phyloP scores from a whole-genome alignment of 1,140 invertebrate species.

The Ceratina calcarata region DNA sequence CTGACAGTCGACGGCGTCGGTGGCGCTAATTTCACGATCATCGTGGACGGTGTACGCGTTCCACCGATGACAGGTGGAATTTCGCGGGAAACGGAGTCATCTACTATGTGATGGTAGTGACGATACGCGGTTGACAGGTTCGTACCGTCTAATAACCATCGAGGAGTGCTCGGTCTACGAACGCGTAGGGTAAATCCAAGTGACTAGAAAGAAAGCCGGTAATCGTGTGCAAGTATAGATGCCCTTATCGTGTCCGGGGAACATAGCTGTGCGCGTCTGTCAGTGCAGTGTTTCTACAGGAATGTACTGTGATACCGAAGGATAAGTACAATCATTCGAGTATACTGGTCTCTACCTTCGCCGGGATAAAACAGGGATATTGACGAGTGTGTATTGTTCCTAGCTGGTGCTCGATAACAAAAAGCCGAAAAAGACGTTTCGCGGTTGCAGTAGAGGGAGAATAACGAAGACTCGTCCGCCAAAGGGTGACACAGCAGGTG shows the following conservation, averaged over 20 bases:
- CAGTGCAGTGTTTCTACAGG: slow-evolving; percentile 37
- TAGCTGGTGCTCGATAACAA: too few relatives aligned
- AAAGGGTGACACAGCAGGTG: slow-evolving; percentile 38
- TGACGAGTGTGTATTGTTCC: too few relatives aligned
- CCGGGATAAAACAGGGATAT: too few relatives aligned
- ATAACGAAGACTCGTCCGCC: slow-evolving; percentile 2
- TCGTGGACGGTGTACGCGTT: slow-evolving; percentile 5
- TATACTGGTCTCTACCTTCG: too few relatives aligned
- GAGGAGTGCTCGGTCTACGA: neutral
- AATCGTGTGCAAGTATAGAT: slow-evolving; percentile 18
- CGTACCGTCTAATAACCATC: slow-evolving; percentile 5
- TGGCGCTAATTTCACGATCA: neutral
- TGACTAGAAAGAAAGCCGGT: neutral
- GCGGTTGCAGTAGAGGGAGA: neutral
- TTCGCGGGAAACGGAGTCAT: neutral
- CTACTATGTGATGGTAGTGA: slow-evolving; percentile 29
- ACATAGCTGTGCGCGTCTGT: slow-evolving; percentile 39
- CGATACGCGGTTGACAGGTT: slow-evolving; percentile 14
- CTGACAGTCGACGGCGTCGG: slow-evolving; percentile 17
- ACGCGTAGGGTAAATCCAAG: neutral
- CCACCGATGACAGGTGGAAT: slow-evolving; percentile 9
- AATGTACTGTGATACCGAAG: slow-evolving; percentile 42
- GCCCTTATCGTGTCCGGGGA: neutral
- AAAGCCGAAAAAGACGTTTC: too few relatives aligned
- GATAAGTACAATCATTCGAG: neutral